Evolutionary conservation across 2,797 vertebrate genomes (phyloP), one percentile per base, ranked within the genome.

Genomic region (Sciurus carolinensis): DNA sequence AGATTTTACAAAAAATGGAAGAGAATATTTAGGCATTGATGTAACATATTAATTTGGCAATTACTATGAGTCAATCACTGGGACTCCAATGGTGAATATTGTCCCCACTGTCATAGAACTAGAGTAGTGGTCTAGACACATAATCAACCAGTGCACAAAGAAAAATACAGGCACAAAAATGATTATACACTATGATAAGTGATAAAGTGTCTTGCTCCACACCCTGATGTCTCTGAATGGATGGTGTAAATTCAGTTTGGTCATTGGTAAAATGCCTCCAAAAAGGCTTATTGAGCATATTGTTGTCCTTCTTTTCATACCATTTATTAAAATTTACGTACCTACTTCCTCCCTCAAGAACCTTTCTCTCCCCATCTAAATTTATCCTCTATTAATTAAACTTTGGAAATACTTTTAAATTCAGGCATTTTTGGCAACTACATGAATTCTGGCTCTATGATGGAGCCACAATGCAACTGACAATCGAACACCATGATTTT

Each of bases 341-440:
- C 15, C 87, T 0, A 5, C 39, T 11, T 83, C 59, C 9, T 26
- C 59, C 47, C 24, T 75, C 26, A 39, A 81, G 5, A 80, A 17
- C 2, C 59, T 84, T 50, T 52, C 17, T 77, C 22, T 44, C 44
- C 22, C n/a, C 52, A n/a, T 57, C n/a, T 47, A 81, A 77, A 57
- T 91, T 85, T 86, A 67, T 72, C 14, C 50, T 36, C 3, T 57
- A 33, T 47, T 89, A 82, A 54, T 90, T 86, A 83, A 93, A 76
- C 69, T 71, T 62, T 28, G 66, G 20, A 75, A 18, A 7, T 64
- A 30, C 69, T 96, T 86, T 42, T 85, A 91, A 67, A 81, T 87
- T 44, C 20, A 87, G 22, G 10, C 44, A 59, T 54, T 92, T 95
- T 95, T 87, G 66, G 13, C 5, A 59, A 57, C 62, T 39, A 0